A percentile compares a stretch with the other conserved stretches of the same genome.
phyloP scores from a whole-genome alignment of 2,888 invertebrate species.

The Brachycybe producta region DNA sequence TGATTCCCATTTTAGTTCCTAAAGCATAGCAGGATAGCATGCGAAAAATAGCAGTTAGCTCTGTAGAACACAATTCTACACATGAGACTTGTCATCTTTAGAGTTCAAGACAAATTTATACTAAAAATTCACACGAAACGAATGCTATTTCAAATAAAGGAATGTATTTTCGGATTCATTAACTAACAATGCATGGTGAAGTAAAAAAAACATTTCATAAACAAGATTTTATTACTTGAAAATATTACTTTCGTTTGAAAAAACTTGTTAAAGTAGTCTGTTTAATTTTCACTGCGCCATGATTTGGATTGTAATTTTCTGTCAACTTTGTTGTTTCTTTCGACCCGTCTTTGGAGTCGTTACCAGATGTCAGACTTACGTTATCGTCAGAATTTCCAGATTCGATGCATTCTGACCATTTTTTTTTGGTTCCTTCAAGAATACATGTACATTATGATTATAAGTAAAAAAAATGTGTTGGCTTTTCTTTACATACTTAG shows the following conservation, averaged over 20 bases:
- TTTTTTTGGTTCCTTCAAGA: background rate
- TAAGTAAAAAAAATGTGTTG: background rate
- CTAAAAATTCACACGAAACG: too few relatives aligned
- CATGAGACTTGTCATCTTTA: too few relatives aligned
- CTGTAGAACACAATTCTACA: too few relatives aligned
- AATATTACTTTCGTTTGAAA: background rate
- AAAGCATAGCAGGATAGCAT: too few relatives aligned
- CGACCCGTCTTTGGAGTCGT: background rate
- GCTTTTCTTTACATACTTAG: background rate
- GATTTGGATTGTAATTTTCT: too few relatives aligned
- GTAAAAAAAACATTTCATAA: background rate
- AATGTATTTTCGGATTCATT: too few relatives aligned
- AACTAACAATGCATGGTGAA: too few relatives aligned
- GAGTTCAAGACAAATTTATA: too few relatives aligned
- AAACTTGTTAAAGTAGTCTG: background rate
- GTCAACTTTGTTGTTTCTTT: too few relatives aligned
- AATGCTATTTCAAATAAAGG: too few relatives aligned
- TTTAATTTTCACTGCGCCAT: background rate
- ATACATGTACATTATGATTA: background rate
- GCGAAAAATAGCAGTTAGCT: too few relatives aligned
- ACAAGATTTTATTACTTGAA: background rate
- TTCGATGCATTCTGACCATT: background rate
- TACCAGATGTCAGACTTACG: background rate
- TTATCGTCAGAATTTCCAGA: background rate
- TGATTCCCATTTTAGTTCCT: too few relatives aligned